phyloP scores from a whole-genome alignment of 1,140 invertebrate species.

The Atta texana region DNA sequence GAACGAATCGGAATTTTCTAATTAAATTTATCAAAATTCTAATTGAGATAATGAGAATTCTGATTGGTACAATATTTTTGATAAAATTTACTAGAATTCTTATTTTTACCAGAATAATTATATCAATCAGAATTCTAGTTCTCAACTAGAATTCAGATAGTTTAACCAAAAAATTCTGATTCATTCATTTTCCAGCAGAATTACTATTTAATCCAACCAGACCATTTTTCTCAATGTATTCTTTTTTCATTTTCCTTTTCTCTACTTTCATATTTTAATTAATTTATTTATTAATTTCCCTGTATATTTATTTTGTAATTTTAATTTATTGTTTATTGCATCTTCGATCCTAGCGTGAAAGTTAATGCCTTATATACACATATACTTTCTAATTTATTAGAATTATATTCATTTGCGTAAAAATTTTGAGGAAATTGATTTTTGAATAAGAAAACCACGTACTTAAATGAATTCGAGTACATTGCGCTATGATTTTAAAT shows the following conservation, averaged over 20 bases:
- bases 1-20: too few species aligned
- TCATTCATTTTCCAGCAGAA: too few species aligned
- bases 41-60: too few species aligned
- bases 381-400: background rate
- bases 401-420: background rate
- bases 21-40: too few species aligned
- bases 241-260: constrained; percentile 60
- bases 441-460: background rate
- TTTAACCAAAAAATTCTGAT: too few species aligned
- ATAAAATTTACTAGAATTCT: too few species aligned
- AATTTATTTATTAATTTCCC: background rate
- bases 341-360: background rate
- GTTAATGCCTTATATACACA: too few species aligned
- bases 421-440: background rate
- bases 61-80: too few species aligned
- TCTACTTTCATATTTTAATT: background rate
- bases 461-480: background rate
- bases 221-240: background rate
- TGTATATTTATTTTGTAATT: background rate
- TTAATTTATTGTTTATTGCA: background rate
- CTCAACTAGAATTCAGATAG: too few species aligned
- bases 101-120: too few species aligned
- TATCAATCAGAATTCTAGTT: too few species aligned
- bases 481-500: background rate
- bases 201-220: too few species aligned